phyloP scores from a whole-genome alignment of 2,113 vertebrate genomes.

The Pan paniscus region DNA sequence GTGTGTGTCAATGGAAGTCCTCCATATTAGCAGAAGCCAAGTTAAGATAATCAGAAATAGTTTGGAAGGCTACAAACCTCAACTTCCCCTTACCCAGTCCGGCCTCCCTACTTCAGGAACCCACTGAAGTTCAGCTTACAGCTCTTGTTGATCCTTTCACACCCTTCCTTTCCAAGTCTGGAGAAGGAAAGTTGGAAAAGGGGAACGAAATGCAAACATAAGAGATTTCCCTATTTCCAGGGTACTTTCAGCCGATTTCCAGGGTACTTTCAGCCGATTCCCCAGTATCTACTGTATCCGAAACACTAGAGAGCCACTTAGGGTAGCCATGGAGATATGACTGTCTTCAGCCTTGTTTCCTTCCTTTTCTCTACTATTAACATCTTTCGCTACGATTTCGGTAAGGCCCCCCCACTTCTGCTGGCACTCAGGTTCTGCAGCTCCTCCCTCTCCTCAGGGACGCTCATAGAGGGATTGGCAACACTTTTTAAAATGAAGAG shows the following conservation, averaged over 20 bases:
- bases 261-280: neutral
- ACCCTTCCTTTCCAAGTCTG: neutral
- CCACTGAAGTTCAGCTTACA: neutral
- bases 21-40: neutral
- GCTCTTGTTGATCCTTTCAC: neutral
- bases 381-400: conserved; percentile 52
- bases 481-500: neutral
- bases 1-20: neutral
- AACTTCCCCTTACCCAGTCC: conserved; percentile 58
- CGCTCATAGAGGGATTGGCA: neutral
- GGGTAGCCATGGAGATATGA: conserved; percentile 37
- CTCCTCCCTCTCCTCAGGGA: neutral
- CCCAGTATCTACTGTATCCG: neutral
- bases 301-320: neutral
- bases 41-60: conserved; percentile 42
- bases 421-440: neutral
- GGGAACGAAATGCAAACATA: neutral
- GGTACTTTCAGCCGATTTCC: neutral
- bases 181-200: neutral
- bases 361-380: conserved; percentile 63
- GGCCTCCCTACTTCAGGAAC: conserved; percentile 15
- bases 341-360: conserved; percentile 37
- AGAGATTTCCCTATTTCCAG: neutral
- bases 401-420: neutral
- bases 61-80: conserved; percentile 53